These are phyloP conservation scores for Apoderus coryli DNA, from an alignment of 2,888 invertebrate species.

Conservation along the genomic window DNA sequence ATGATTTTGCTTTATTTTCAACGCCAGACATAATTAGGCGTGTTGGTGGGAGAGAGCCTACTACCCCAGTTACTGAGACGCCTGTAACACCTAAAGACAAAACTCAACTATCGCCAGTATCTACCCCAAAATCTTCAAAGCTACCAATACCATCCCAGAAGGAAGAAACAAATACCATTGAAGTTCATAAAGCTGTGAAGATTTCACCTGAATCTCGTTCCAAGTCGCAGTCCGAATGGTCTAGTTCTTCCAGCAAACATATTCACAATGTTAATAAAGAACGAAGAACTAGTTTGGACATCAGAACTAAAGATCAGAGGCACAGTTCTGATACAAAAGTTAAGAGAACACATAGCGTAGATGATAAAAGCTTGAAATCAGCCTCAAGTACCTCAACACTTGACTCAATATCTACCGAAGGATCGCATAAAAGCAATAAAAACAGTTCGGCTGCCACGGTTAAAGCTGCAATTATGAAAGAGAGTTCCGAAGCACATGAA, in stretches of 20 bases:
- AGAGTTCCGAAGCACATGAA: slow-evolving; percentile 26
- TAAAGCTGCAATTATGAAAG: slow-evolving; percentile 26
- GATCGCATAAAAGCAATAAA: not conserved
- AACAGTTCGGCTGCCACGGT: not conserved
- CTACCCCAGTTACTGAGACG: slow-evolving; percentile 21
- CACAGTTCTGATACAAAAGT: slow-evolving; percentile 11
- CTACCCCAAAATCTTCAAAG: slow-evolving; percentile 27
- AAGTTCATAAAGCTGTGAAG: no score
- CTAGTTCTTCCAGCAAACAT: slow-evolving; percentile 17
- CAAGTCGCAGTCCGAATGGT: not conserved
- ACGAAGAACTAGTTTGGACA: slow-evolving; percentile 9
- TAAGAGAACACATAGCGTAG: slow-evolving; percentile 10
- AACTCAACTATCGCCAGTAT: no score
- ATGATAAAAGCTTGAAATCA: slow-evolving; percentile 7
- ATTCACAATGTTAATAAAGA: slow-evolving; percentile 21
- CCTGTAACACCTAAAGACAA: slow-evolving; percentile 7
- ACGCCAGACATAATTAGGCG: slow-evolving; percentile 65
- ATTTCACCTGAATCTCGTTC: slow-evolving; percentile 24
- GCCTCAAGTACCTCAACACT: not conserved
- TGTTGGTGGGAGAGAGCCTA: slow-evolving; percentile 33
- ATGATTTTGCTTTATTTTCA: slow-evolving; percentile 59
- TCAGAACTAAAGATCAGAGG: slow-evolving; percentile 7
- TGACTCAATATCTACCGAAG: not conserved
- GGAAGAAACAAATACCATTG: no score
- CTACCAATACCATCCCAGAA: slow-evolving; percentile 24